A percentile compares a stretch with the other conserved stretches of the same genome.
These are phyloP conservation scores for Nasonovia ribisnigri DNA, from an alignment of 2,888 invertebrate species.

Conservation along the genomic window DNA sequence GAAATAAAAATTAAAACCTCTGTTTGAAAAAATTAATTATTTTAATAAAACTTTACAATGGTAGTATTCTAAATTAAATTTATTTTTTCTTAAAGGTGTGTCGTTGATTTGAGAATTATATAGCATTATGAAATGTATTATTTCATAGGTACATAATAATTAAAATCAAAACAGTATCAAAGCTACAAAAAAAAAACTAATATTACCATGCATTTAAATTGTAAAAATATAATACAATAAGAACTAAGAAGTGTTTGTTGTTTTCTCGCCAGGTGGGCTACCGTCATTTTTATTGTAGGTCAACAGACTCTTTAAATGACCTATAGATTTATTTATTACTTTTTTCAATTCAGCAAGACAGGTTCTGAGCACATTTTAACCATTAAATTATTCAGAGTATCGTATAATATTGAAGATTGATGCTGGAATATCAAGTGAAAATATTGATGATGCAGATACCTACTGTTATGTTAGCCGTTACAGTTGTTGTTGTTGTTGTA, in stretches of 20 bases:
- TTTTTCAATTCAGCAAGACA: not conserved
- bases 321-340: not conserved
- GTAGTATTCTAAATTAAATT: not conserved
- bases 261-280: conserved; percentile 33
- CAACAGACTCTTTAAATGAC: conserved; percentile 41
- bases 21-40: not conserved
- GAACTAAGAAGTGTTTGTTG: not conserved
- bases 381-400: conserved; percentile 8
- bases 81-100: not conserved
- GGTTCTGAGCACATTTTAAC: not conserved
- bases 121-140: not conserved
- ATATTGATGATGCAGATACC: not conserved
- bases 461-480: not conserved
- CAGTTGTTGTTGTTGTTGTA: not conserved
- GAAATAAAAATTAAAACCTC: not conserved
- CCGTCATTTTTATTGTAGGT: conserved; percentile 43
- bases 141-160: not conserved
- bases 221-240: conserved; percentile 6
- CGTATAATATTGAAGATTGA: not conserved
- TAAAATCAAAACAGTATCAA: conserved; percentile 18
- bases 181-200: not conserved
- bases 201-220: not conserved
- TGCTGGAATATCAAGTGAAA: not conserved
- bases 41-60: not conserved
- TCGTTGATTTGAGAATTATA: not conserved